phyloP scores from a whole-genome alignment of 2,888 invertebrate species.

The Mythimna impura region DNA sequence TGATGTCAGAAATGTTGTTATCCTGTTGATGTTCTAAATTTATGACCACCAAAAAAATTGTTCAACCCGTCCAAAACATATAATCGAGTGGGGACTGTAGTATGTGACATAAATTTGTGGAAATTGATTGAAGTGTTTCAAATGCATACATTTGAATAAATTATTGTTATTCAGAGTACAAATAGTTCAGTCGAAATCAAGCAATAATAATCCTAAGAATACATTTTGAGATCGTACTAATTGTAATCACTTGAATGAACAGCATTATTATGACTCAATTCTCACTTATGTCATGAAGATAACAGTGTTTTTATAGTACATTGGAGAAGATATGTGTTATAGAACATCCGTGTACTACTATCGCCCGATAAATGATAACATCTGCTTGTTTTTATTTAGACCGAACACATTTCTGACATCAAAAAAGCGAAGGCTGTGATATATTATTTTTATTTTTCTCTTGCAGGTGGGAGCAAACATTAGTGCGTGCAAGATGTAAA shows the following conservation, averaged over 20 bases:
- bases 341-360: constrained; percentile 40
- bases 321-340: constrained; percentile 20
- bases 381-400: constrained; percentile 34
- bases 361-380: constrained; percentile 38
- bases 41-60: neutral
- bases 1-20: constrained; percentile 69
- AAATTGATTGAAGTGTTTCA: neutral
- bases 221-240: neutral
- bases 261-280: constrained; percentile 19
- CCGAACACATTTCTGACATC: constrained; percentile 74
- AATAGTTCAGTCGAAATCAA: neutral
- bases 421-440: constrained; percentile 77
- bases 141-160: constrained; percentile 17
- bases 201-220: neutral
- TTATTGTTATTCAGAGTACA: constrained; percentile 9
- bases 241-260: constrained; percentile 1
- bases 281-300: constrained; percentile 29
- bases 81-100: neutral
- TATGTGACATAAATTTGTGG: neutral
- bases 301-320: constrained; percentile 20
- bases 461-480: constrained; percentile 81
- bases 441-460: constrained; percentile 83
- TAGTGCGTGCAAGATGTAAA: constrained; percentile 81
- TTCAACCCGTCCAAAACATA: constrained; percentile 4
- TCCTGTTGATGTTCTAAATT: neutral